Evolutionary conservation across 2,113 vertebrate genomes (phyloP).

Genomic region (Anthoscopus minutus): DNA sequence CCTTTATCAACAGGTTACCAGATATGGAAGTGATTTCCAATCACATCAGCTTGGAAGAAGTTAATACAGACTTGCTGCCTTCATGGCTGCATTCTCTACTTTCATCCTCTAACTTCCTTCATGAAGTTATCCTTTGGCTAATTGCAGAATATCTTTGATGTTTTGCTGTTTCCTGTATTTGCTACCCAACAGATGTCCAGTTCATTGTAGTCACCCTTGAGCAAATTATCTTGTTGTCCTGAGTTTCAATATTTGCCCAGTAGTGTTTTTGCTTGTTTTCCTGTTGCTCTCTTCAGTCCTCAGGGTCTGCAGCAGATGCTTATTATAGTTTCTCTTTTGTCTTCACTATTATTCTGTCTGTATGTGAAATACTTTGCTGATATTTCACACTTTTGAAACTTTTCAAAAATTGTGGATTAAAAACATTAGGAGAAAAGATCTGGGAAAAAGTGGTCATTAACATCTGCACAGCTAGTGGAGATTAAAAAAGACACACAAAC

Average conservation of each 20-base stretch:
- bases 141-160: neutral
- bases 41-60: neutral
- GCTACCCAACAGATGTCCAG: neutral
- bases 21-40: neutral
- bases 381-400: neutral
- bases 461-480: neutral
- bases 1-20: neutral
- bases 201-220: neutral
- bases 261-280: neutral
- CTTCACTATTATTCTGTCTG: neutral
- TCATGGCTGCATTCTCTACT: neutral
- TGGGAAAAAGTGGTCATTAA: neutral
- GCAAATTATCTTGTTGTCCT: neutral
- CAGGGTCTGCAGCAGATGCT: neutral
- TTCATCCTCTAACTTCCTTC: too few relatives aligned
- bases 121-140: neutral
- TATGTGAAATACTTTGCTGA: neutral
- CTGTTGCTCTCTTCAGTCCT: neutral
- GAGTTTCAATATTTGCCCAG: neutral
- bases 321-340: neutral
- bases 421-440: neutral
- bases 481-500: neutral
- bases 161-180: neutral
- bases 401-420: neutral
- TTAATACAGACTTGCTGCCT: neutral